Percentiles rank a stretch among this genome's conserved stretches.
Conservation (phyloP, 2,888 invertebrate species). For the Eupithecia vulgata region DNA sequence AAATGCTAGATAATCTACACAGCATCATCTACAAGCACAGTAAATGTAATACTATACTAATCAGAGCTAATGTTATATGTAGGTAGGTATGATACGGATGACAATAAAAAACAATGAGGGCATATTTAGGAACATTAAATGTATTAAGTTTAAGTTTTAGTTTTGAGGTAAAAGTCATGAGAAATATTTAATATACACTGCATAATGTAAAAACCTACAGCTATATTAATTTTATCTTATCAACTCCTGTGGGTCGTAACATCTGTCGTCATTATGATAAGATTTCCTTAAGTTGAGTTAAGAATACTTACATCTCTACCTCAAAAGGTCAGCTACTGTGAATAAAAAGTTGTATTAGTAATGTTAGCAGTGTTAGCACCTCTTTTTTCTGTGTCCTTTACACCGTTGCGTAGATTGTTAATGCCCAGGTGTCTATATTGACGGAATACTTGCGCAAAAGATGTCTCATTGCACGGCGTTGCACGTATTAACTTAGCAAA, state of each 20-base stretch:
- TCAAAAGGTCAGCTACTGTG: constrained; percentile 41
- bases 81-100: too few relatives aligned
- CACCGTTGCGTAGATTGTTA: constrained; percentile 35
- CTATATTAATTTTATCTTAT: constrained; percentile 5
- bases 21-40: too few relatives aligned
- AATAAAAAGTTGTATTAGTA: constrained; percentile 40
- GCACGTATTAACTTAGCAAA: constrained; percentile 16
- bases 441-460: constrained; percentile 40
- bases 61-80: too few relatives aligned
- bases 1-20: too few relatives aligned
- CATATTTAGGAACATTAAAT: too few relatives aligned
- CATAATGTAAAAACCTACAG: not conserved
- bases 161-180: not conserved
- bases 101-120: too few relatives aligned
- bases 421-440: constrained; percentile 26
- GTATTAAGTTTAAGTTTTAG: not conserved
- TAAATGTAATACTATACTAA: too few relatives aligned
- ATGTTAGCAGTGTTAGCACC: constrained; percentile 35
- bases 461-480: constrained; percentile 25
- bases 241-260: not conserved
- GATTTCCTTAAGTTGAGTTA: constrained; percentile 16
- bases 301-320: constrained; percentile 20
- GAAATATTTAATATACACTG: not conserved
- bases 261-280: constrained; percentile 14
- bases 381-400: constrained; percentile 41